Conservation (phyloP, 2,113 vertebrate genomes). For the Sisor rabdophorus region DNA sequence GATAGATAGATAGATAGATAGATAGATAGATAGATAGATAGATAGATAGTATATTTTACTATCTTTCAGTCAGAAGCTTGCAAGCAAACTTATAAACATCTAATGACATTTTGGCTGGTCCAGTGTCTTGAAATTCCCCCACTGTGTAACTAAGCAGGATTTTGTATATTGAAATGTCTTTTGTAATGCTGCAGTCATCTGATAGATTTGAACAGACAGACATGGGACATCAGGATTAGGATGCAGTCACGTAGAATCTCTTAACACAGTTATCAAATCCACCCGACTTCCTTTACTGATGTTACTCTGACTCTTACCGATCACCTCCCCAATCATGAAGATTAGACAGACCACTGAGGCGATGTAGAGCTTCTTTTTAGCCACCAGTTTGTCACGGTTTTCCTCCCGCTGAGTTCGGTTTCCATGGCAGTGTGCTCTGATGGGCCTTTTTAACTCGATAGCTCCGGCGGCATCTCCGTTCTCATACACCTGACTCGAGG, state of each 20-base stretch:
- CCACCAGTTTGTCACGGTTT: conserved; percentile 65
- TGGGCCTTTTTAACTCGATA: conserved; percentile 66
- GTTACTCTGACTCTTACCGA: conserved; percentile 61
- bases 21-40: too few species aligned
- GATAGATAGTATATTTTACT: too few species aligned
- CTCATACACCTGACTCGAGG: conserved; percentile 57
- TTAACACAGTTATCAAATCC: background rate
- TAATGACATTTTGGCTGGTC: too few species aligned
- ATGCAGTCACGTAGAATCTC: background rate
- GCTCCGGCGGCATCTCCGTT: conserved; percentile 60
- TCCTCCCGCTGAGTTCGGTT: conserved; percentile 51
- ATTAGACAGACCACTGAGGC: conserved; percentile 84
- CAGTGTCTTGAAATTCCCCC: too few species aligned
- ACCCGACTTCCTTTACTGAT: background rate
- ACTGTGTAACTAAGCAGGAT: too few species aligned
- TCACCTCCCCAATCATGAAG: conserved; percentile 93
- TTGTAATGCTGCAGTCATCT: too few species aligned
- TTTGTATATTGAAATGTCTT: too few species aligned
- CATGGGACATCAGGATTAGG: background rate
- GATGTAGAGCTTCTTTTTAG: conserved; percentile 82
- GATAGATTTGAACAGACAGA: background rate
- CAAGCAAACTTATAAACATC: too few species aligned
- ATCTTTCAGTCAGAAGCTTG: too few species aligned
- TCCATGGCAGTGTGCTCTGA: conserved; percentile 66
- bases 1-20: too few species aligned